Base-by-base conservation (phyloP, 1,140 invertebrate species). In the Drosophila lowei region DNA sequence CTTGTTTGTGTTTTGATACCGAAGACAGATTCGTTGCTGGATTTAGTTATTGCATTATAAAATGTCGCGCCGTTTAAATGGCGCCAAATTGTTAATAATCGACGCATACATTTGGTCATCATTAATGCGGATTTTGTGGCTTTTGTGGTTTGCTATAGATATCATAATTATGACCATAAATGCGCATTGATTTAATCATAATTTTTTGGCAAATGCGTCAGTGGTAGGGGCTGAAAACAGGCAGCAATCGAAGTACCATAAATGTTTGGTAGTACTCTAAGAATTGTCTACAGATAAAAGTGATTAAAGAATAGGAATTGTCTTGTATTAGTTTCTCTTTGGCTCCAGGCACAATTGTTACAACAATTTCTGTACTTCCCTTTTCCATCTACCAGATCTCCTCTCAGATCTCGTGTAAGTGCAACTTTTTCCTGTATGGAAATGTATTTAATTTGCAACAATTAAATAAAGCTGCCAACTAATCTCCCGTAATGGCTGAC, bases 381-480 rank as follows among this genome's bases (percentile, higher is more conserved):
- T 8, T 8, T 30, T 30, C 1, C 28, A 30, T 2, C 28, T 30
- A 7, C 16, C 44, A 5, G 43, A 46, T 18, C 6, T 15, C 11
- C 18, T 42, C 43, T 8, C n/a, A 58, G 15, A 2, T 34, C n/a
- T n/a, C 54, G 34, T 54, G 30, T 54, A n/a, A n/a, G n/a, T 16
- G 44, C 11, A 46, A 21, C 42, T 44, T 3, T 30, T 49, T 62
- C 43, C 64, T 47, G 38, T 74, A 77, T 88, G 62, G 65, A 68
- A 65, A 75, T 80, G 73, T 21, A 65, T 78, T 85, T 68, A 81
- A 86, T 85, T 86, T 67, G 65, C 77, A 72, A 81, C 81, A 85
- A 85, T 86, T 88, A 88, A 88, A 81, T 64, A 78, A 86, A 88
- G 83, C 67, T 50, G 58, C 34, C 38, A 65, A 70, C 74, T 86